Evolutionary conservation across 2,797 vertebrate species (phyloP).

Genomic region (Epinephelus awoara): DNA sequence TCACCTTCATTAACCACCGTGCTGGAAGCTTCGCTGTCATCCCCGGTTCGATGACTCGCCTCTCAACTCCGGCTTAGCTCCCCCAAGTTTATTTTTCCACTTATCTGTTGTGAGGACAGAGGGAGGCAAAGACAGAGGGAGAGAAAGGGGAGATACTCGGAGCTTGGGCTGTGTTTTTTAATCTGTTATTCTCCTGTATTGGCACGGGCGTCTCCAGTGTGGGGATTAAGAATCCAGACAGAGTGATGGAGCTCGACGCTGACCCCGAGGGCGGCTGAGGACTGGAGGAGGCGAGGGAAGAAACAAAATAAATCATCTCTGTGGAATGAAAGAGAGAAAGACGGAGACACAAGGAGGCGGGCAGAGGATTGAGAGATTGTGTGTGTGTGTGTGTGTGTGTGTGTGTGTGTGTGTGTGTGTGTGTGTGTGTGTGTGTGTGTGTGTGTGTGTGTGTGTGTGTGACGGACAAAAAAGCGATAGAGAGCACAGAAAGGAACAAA

Average conservation of each 20-base stretch:
- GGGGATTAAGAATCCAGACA: slow-evolving; percentile 79
- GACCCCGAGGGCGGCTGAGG: slow-evolving; percentile 71
- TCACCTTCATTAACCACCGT: slow-evolving; percentile 72
- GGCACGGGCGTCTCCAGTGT: slow-evolving; percentile 75
- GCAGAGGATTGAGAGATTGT: slow-evolving; percentile 38
- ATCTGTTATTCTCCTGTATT: slow-evolving; percentile 78
- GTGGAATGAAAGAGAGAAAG: slow-evolving; percentile 73
- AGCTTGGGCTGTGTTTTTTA: slow-evolving; percentile 65
- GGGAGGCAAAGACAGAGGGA: slow-evolving; percentile 46
- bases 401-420: slow-evolving; percentile 30
- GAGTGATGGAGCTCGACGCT: slow-evolving; percentile 76
- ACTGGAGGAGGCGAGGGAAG: slow-evolving; percentile 64
- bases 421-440: slow-evolving; percentile 8
- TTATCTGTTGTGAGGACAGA: slow-evolving; percentile 68
- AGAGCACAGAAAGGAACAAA: slow-evolving; percentile 34
- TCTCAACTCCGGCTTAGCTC: slow-evolving; percentile 63
- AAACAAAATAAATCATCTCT: slow-evolving; percentile 78
- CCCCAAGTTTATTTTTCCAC: slow-evolving; percentile 73
- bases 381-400: neutral
- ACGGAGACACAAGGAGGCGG: slow-evolving; percentile 53
- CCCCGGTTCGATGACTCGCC: slow-evolving; percentile 61
- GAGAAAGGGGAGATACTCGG: slow-evolving; percentile 49
- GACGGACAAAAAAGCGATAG: slow-evolving; percentile 14
- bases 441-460: slow-evolving; percentile 16
- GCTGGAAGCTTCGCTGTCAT: slow-evolving; percentile 70